A percentile compares a stretch with the other conserved stretches of the same genome.
Evolutionary conservation across 2,113 vertebrate species (phyloP).

Genomic region (Heterotilapia buettikoferi): DNA sequence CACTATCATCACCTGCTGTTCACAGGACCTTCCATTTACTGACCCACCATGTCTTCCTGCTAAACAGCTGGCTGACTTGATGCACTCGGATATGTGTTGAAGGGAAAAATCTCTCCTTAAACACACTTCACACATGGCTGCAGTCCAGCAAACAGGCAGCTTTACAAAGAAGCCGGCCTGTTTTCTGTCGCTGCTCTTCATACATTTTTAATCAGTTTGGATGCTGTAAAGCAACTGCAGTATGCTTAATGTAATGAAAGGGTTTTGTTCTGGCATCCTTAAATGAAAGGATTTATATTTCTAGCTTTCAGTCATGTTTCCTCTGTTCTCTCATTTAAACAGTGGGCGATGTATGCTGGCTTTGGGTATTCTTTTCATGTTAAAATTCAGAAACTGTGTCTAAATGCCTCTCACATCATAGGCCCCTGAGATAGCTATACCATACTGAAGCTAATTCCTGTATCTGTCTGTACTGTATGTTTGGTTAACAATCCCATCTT

Average conservation of each 20-base stretch:
- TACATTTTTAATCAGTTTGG: background rate
- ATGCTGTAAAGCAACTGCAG: background rate
- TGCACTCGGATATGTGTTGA: background rate
- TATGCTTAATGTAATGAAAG: background rate
- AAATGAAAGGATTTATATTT: background rate
- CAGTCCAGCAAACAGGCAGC: background rate
- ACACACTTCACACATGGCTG: background rate
- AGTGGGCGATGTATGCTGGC: background rate
- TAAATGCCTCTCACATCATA: background rate
- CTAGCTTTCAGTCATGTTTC: background rate
- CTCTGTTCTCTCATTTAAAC: background rate
- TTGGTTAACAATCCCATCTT: background rate
- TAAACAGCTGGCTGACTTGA: background rate
- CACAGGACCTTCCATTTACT: background rate
- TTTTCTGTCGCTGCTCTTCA: background rate
- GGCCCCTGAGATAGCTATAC: background rate
- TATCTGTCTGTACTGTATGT: background rate
- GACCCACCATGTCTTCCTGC: background rate
- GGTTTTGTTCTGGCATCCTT: background rate
- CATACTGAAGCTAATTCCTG: background rate
- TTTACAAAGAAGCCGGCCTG: background rate
- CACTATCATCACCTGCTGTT: conserved; percentile 22
- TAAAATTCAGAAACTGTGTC: background rate
- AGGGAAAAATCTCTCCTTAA: background rate
- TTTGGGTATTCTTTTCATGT: background rate